Evolutionary conservation across 2,888 invertebrate genomes (phyloP), one percentile per base, ranked within the genome.

Genomic region (Temnothorax unifasciatus): DNA sequence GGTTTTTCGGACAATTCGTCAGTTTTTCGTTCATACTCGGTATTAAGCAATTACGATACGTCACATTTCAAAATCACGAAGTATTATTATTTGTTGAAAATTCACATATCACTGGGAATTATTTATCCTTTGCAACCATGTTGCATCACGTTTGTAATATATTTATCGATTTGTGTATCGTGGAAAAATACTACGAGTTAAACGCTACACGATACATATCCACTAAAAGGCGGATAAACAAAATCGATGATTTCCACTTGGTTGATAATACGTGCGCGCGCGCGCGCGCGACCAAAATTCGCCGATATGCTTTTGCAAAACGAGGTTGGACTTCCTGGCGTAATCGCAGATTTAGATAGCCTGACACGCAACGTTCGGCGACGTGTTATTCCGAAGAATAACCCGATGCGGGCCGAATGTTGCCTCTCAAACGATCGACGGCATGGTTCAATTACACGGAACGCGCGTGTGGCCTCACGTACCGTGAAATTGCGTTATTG

Each of bases 391-490:
- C 79, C 57, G n/a, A 73, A 79, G 50, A 75, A 82, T 74, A 34
- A 63, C 21, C 64, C 71, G 79, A 90, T 71, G 84, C 75, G 82
- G 63, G 79, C 47, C 69, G 77, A 69, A 29, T 66, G 66, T 63
- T 83, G 82, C 86, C 84, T 84, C 82, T 89, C 81, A 57, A 61
- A 59, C 50, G 21, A 52, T 25, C 34, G 63, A 47, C 73, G 34
- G 34, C 74, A 84, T 73, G 81, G 83, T 89, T 90, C 86, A 86
- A 90, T 90, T 89, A 89, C 57, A 88, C 68, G 77, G n/a, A 68
- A 73, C 52, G 63, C 73, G 54, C 29, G 25, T 64, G 69, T 29
- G 15, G 50, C 61, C 61, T 21, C 68, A 41, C 52, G 52, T 50
- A 64, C 74, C 71, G 54, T 57, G 86, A 75, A 88, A 88, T 86